These are phyloP conservation scores for Cryptosula pallasiana DNA, from an alignment of 2,888 invertebrate genomes.

Conservation along the genomic window DNA sequence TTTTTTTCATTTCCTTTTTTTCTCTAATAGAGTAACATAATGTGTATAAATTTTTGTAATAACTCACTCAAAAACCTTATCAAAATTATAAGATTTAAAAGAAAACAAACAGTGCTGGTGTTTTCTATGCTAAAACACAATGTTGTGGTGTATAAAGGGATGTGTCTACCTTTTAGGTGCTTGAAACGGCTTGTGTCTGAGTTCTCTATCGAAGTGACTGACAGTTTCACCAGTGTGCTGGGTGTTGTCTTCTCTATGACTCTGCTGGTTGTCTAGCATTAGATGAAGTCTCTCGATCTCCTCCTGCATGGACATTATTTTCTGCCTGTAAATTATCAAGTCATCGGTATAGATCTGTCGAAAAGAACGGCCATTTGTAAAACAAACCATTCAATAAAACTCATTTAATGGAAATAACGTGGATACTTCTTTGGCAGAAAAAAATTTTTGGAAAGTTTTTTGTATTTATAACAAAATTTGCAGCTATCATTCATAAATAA, in stretches of 20 bases:
- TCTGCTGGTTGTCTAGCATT: not conserved
- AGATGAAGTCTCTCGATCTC: not conserved
- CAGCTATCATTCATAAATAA: no score
- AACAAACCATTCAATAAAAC: not conserved
- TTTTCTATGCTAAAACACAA: no score
- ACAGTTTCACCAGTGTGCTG: not conserved
- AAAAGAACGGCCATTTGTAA: no score
- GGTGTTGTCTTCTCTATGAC: no score
- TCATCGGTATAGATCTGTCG: no score
- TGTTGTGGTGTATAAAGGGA: not conserved
- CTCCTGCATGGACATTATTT: not conserved
- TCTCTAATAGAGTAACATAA: constrained; percentile 4
- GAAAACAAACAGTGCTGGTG: no score
- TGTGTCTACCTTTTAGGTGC: not conserved
- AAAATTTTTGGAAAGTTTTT: no score
- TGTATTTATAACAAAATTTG: no score
- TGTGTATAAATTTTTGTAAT: not conserved
- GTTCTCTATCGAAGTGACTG: not conserved
- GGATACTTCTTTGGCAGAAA: no score
- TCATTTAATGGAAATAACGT: no score
- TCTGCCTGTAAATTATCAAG: not conserved
- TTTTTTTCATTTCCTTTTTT: constrained; percentile 29
- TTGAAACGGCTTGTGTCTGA: not conserved
- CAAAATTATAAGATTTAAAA: no score
- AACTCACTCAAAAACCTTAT: not conserved